Base-by-base conservation (phyloP, 2,797 vertebrate species). In the Lepus oiostolus region DNA sequence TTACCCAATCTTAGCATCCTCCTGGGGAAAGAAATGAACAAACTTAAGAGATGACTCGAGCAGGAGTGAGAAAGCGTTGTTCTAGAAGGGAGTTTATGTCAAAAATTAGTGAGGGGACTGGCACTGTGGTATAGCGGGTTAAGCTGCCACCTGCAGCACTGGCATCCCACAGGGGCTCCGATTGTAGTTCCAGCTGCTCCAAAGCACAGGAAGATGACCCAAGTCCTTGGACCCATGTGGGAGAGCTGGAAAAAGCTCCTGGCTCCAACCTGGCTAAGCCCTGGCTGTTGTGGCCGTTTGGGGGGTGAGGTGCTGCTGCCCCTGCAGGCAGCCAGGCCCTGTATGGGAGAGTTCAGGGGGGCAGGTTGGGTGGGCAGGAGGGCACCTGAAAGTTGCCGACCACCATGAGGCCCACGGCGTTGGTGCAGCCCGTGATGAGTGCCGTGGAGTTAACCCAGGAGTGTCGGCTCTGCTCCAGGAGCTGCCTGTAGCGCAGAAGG, bases 311-410 rank as follows among this genome's bases (percentile, higher is more conserved):
- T 42, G 42, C 42, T 42, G 42, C 54, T 19, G 32, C 21, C 35
- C 17, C 7, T 71, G 11, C 13, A 80, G 47, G 38, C 8, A 58
- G 47, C 68, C 24, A 22, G 35, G 65, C 38, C 72, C 30, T 62
- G 5, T 42, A 47, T 47, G 42, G 42, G 42, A 47, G 42, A 47
- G 19, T 62, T 21, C 42, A 71, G 63, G 42, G 42, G 42, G 42
- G 42, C 6, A 7, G 5, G 12, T 12, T 6, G 11, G 72, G 38
- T 58, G 54, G 54, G 19, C 54, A 58, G 19, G 54, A 16, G 65
- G 17, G 2, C 91, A 99, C 99, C 99, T 99, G 99, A 97, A 99
- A 99, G 98, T 99, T 99, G 65, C 99, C 99, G 90, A 99, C 99
- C 98, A 99, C 98, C 93, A 99, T 98, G 10, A 99, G 98, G 90